Evolutionary conservation across 2,888 invertebrate genomes (phyloP).

Genomic region (Leptopilina drosophilae): DNA sequence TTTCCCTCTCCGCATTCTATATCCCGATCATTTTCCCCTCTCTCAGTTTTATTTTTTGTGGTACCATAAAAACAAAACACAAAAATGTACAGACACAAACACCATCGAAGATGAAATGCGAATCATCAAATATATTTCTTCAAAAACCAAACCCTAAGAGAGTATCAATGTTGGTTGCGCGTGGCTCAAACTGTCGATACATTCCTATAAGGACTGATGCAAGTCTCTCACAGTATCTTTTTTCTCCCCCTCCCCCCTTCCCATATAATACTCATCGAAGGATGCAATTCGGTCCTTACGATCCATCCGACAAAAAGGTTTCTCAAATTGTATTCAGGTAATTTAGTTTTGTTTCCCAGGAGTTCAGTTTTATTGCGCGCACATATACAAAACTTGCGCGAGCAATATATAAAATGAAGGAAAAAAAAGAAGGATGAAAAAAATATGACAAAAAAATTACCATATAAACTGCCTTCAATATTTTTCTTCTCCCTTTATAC

Average conservation of each 20-base stretch:
- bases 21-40: conserved; percentile 4
- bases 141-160: conserved; percentile 27
- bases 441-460: conserved; percentile 23
- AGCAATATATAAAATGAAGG: too few relatives aligned
- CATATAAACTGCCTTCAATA: conserved; percentile 20
- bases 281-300: conserved; percentile 40
- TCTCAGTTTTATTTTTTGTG: neutral
- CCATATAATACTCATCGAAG: conserved; percentile 32
- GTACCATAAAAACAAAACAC: conserved; percentile 26
- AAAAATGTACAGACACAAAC: conserved; percentile 1
- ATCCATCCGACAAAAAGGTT: conserved; percentile 35
- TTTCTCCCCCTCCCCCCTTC: neutral
- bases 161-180: conserved; percentile 20
- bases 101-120: conserved; percentile 38
- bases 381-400: conserved; percentile 8
- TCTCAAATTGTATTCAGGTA: conserved; percentile 38
- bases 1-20: neutral
- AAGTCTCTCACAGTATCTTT: conserved; percentile 6
- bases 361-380: conserved; percentile 32
- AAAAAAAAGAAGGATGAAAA: neutral
- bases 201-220: conserved; percentile 42
- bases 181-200: conserved; percentile 43
- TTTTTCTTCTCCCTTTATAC: neutral
- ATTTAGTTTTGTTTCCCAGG: conserved; percentile 39
- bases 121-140: conserved; percentile 51